Conservation (phyloP, 2,797 vertebrate species). For the Leptatherina wallacei region DNA sequence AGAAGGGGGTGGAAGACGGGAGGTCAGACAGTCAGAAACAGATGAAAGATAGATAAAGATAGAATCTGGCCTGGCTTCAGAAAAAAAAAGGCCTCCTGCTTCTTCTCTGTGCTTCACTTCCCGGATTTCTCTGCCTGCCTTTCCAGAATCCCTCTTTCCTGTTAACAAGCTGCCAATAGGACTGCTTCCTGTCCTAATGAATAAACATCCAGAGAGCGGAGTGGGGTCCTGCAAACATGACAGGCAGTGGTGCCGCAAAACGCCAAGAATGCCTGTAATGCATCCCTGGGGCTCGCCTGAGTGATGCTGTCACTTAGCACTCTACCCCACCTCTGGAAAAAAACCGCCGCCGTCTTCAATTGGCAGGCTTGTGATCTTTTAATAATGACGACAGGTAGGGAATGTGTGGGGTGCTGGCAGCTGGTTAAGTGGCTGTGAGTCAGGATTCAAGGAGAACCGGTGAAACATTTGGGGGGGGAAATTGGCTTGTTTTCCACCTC, state of each 20-base stretch:
- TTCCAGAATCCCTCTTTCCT: conserved; percentile 67
- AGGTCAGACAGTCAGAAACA: conserved; percentile 65
- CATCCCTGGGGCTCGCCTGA: conserved; percentile 55
- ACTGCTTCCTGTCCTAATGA: conserved; percentile 68
- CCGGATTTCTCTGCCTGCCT: conserved; percentile 60
- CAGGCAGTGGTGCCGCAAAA: conserved; percentile 52
- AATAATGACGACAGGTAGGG: conserved; percentile 70
- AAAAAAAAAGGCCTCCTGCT: conserved; percentile 39
- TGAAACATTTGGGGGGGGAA: conserved; percentile 3
- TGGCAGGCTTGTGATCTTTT: conserved; percentile 70
- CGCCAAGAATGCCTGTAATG: conserved; percentile 32
- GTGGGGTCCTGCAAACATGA: conserved; percentile 68
- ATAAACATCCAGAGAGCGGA: conserved; percentile 71
- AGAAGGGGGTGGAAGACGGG: conserved; percentile 51
- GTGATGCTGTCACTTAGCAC: conserved; percentile 51
- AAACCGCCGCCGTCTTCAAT: conserved; percentile 59
- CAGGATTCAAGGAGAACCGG: conserved; percentile 32
- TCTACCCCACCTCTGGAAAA: conserved; percentile 48
- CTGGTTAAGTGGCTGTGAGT: conserved; percentile 49
- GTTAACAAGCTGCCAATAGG: conserved; percentile 80
- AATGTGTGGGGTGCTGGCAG: conserved; percentile 54
- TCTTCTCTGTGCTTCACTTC: conserved; percentile 40
- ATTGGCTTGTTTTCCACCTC: conserved; percentile 23
- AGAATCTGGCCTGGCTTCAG: conserved; percentile 58
- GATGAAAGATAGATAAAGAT: conserved; percentile 74